phyloP scores from a whole-genome alignment of 2,888 invertebrate species.

The Nymphalis polychloros region DNA sequence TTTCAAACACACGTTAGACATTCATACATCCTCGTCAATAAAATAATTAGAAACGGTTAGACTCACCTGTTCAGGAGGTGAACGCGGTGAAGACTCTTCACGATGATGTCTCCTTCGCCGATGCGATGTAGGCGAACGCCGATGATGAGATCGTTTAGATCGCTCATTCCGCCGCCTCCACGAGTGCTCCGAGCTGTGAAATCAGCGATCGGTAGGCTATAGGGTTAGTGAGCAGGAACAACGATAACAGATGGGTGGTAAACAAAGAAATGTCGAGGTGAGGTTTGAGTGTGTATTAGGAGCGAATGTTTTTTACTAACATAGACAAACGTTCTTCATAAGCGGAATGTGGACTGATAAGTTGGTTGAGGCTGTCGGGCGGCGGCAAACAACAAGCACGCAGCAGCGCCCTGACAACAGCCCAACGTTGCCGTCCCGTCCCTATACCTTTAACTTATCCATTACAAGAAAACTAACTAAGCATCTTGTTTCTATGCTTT shows the following conservation, averaged over 20 bases:
- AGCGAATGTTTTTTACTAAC: constrained; percentile 62
- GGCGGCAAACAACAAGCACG: constrained; percentile 73
- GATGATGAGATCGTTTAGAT: constrained; percentile 91
- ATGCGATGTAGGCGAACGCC: constrained; percentile 90
- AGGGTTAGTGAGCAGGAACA: constrained; percentile 73
- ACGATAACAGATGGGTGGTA: constrained; percentile 36
- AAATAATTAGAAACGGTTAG: constrained; percentile 56
- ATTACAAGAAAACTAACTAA: constrained; percentile 15
- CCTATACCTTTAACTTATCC: constrained; percentile 49
- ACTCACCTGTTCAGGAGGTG: constrained; percentile 79
- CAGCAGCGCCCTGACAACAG: constrained; percentile 61
- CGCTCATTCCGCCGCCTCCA: constrained; percentile 90
- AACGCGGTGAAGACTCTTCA: constrained; percentile 74
- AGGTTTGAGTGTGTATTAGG: constrained; percentile 59
- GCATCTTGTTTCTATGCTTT: background rate
- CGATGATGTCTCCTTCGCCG: constrained; percentile 85
- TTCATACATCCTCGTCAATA: constrained; percentile 56
- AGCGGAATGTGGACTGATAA: constrained; percentile 62
- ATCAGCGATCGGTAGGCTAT: constrained; percentile 80
- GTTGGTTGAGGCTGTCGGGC: constrained; percentile 61
- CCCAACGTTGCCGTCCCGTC: constrained; percentile 63
- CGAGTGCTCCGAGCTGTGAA: constrained; percentile 88
- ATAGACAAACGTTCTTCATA: constrained; percentile 63
- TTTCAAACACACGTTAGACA: constrained; percentile 55
- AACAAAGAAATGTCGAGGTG: constrained; percentile 57